Percentiles rank a stretch among this genome's conserved stretches.
Conservation (phyloP, 2,113 vertebrate species). For the Toxotes jaculatrix region DNA sequence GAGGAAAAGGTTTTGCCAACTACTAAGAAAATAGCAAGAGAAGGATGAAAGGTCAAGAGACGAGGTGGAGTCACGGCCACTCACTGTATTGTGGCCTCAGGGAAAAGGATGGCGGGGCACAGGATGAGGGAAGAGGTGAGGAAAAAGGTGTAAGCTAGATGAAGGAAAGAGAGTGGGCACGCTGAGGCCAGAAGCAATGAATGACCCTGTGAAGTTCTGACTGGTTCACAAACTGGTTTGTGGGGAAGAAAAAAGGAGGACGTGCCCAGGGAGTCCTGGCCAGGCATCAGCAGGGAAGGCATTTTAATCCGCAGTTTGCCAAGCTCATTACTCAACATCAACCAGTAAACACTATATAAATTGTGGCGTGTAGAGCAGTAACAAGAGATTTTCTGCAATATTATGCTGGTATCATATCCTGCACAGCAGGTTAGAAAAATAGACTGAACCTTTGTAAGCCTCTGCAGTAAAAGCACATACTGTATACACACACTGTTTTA, state of each 20-base stretch:
- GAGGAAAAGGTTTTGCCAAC: slow-evolving; percentile 16
- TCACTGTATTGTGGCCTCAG: slow-evolving; percentile 36
- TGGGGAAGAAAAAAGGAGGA: background rate
- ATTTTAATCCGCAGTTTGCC: slow-evolving; percentile 14
- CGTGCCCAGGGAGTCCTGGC: background rate
- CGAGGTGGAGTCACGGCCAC: slow-evolving; percentile 10
- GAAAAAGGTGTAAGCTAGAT: slow-evolving; percentile 36
- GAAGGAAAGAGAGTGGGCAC: slow-evolving; percentile 16
- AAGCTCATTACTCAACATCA: slow-evolving; percentile 46
- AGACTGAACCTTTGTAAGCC: background rate
- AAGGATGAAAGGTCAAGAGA: slow-evolving; percentile 55
- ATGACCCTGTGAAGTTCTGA: slow-evolving; percentile 44
- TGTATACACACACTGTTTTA: background rate
- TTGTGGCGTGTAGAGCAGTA: background rate
- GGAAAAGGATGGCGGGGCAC: slow-evolving; percentile 32
- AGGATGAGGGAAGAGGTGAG: slow-evolving; percentile 44
- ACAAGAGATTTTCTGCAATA: slow-evolving; percentile 22
- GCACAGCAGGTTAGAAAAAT: slow-evolving; percentile 29
- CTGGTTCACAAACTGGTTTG: slow-evolving; percentile 44
- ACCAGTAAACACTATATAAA: slow-evolving; percentile 25
- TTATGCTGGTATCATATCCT: slow-evolving; percentile 17
- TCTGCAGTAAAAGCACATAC: background rate
- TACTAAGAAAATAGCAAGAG: slow-evolving; percentile 26
- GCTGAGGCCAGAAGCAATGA: slow-evolving; percentile 40
- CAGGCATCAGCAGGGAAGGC: slow-evolving; percentile 3